These are phyloP conservation scores for Zaprionus lineosus DNA, from an alignment of 2,888 invertebrate species.

Conservation along the genomic window DNA sequence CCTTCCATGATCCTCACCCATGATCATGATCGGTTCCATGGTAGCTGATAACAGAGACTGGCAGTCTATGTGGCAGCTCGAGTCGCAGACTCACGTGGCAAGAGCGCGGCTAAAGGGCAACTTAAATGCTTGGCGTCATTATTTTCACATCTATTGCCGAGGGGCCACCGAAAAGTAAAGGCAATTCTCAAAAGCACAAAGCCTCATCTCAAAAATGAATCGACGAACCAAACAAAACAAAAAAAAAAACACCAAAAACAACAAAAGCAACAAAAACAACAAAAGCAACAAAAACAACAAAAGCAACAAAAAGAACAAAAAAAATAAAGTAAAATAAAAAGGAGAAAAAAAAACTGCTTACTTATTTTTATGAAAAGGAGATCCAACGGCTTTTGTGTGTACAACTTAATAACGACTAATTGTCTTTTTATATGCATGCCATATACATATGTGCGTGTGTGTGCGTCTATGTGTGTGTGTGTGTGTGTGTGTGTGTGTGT, in stretches of 20 bases:
- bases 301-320: too few relatives aligned
- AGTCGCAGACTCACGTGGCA: too few relatives aligned
- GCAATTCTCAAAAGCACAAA: conserved; percentile 30
- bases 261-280: too few relatives aligned
- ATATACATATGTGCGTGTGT: background rate
- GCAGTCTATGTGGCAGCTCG: background rate
- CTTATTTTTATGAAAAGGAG: conserved; percentile 49
- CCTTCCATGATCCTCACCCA: too few relatives aligned
- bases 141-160: conserved; percentile 52
- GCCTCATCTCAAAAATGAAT: background rate
- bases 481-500: conserved; percentile 1
- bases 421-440: conserved; percentile 79
- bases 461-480: conserved; percentile 1
- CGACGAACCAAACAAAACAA: too few relatives aligned
- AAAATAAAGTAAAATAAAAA: background rate
- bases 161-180: conserved; percentile 8
- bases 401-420: conserved; percentile 79
- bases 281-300: too few relatives aligned
- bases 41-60: too few relatives aligned
- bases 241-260: background rate
- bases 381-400: conserved; percentile 65
- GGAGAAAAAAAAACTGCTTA: conserved; percentile 33
- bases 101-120: too few relatives aligned
- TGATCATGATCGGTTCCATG: too few relatives aligned
- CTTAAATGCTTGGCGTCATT: conserved; percentile 36